Base-by-base conservation (phyloP, 2,797 vertebrate species). In the Cynopterus sphinx region DNA sequence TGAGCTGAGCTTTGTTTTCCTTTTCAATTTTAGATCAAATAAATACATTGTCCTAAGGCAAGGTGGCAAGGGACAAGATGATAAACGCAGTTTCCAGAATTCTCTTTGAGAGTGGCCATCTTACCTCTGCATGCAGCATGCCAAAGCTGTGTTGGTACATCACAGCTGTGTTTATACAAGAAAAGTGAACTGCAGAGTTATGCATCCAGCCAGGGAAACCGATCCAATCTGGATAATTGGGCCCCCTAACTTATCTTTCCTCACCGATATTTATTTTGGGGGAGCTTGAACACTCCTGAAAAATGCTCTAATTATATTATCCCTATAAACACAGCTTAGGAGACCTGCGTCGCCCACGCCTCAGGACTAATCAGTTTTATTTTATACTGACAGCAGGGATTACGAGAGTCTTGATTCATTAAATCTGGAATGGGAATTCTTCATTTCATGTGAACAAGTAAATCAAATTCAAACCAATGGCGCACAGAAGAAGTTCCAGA, bases 261-360 rank as follows among this genome's bases (percentile, higher is more conserved):
- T 97, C 85, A 84, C 90, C 92, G 94, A 96, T 97, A 92, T 97
- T 98, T 97, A 95, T 84, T 97, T 96, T 96, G 65, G 70, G 92
- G 94, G 74, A 71, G 36, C 12, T 92, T 89, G 87, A 93, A 89
- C 39, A 97, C 86, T 96, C 91, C 86, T 88, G 63, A 94, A 94
- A 97, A 96, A 78, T 89, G 65, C 92, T 71, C 9, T 95, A 97
- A 97, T 97, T 95, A 96, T 61, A 97, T 97, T 96, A 97, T 86
- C 78, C 88, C 73, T 83, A 28, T 87, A 97, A 97, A 97, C 79
- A 96, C 41, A 95, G 74, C 68, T 21, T 36, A 81, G 59, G 59
- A 33, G 85, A 96, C 92, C 95, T 85, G 26, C 94, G 95, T 84
- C 12, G 59, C 96, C 86, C 92, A 95, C 87, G 84, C 95, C 97